Percentiles rank a stretch among this genome's conserved stretches.
These are phyloP conservation scores for Onychomys leucogaster DNA, from an alignment of 2,797 vertebrate species.

Conservation along the genomic window DNA sequence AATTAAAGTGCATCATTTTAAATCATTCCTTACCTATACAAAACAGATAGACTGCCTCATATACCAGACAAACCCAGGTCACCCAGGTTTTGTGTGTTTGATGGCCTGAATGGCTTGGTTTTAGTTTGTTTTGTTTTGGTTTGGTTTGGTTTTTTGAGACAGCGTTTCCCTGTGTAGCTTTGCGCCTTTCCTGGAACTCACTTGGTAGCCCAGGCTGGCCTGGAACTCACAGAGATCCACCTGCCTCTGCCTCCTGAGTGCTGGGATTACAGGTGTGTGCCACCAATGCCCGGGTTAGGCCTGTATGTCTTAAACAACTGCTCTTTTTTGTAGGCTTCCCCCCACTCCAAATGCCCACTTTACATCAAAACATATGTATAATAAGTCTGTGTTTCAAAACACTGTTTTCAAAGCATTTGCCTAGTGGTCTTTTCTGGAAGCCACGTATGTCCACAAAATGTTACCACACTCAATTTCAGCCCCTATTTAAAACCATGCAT, in stretches of 20 bases:
- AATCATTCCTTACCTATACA: slow-evolving; percentile 31
- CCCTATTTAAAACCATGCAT: neutral
- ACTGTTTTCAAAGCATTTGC: slow-evolving; percentile 49
- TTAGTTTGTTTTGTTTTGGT: too few relatives aligned
- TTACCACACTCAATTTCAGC: neutral
- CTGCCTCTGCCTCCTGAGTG: too few relatives aligned
- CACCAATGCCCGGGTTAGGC: too few relatives aligned
- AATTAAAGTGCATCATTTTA: slow-evolving; percentile 51
- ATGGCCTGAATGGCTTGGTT: neutral
- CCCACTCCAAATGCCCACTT: neutral
- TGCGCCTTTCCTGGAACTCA: too few relatives aligned
- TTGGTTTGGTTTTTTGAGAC: too few relatives aligned
- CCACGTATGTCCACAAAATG: neutral
- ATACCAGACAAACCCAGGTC: neutral
- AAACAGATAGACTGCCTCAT: neutral
- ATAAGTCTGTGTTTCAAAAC: slow-evolving; percentile 37
- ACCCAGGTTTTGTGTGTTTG: neutral
- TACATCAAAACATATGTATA: neutral
- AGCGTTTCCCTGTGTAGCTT: too few relatives aligned
- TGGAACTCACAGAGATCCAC: too few relatives aligned
- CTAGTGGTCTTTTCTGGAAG: neutral
- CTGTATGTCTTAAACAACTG: neutral
- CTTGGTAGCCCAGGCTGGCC: too few relatives aligned
- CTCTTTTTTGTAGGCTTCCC: neutral
- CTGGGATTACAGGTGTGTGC: too few relatives aligned